phyloP scores from a whole-genome alignment of 2,888 invertebrate genomes.

The Tinea pellionella region DNA sequence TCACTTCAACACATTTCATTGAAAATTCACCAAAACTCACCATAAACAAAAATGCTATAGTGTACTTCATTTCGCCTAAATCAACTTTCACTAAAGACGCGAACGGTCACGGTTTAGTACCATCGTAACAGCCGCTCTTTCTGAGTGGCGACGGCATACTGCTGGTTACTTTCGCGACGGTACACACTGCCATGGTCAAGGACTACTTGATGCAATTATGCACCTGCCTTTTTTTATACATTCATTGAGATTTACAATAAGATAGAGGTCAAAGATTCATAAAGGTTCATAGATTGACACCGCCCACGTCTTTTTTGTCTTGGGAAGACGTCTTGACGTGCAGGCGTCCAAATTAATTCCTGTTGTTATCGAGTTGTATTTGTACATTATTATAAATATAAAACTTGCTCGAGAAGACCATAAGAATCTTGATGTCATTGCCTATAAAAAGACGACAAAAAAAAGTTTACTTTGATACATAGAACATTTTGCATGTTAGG shows the following conservation, averaged over 20 bases:
- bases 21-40: slow-evolving; percentile 51
- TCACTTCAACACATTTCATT: background rate
- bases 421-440: too few relatives aligned
- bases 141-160: slow-evolving; percentile 30
- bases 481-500: too few relatives aligned
- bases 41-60: slow-evolving; percentile 64
- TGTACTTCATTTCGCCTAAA: slow-evolving; percentile 59
- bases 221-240: slow-evolving; percentile 21
- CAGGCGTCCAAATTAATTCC: too few relatives aligned
- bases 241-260: too few relatives aligned
- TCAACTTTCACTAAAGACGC: slow-evolving; percentile 61
- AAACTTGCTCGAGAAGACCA: too few relatives aligned
- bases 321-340: too few relatives aligned
- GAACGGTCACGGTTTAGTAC: slow-evolving; percentile 14
- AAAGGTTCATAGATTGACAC: too few relatives aligned
- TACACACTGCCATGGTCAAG: slow-evolving; percentile 44
- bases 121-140: slow-evolving; percentile 33
- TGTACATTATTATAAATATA: too few relatives aligned
- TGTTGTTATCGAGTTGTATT: too few relatives aligned
- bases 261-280: background rate
- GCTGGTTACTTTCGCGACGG: slow-evolving; percentile 29
- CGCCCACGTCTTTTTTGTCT: too few relatives aligned
- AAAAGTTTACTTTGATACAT: too few relatives aligned
- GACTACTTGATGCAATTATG: slow-evolving; percentile 39
- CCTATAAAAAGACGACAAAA: too few relatives aligned